These are phyloP conservation scores for Megalops atlanticus DNA, from an alignment of 2,113 vertebrate genomes.

Conservation along the genomic window DNA sequence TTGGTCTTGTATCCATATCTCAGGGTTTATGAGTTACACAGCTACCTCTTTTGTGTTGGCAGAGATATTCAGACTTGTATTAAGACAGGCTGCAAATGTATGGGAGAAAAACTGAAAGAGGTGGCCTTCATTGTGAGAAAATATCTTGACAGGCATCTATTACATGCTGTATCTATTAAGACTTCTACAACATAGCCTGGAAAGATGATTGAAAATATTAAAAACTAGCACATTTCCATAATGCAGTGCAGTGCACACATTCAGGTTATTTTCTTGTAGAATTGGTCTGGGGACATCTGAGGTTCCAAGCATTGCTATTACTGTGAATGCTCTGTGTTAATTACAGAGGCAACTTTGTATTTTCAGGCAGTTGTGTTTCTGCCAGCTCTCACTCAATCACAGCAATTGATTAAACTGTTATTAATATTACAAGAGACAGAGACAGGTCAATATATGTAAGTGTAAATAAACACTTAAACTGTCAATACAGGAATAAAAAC, in stretches of 20 bases:
- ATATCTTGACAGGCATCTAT: conserved; percentile 36
- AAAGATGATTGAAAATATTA: background rate
- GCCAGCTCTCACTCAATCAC: too few species aligned
- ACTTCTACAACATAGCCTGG: conserved; percentile 30
- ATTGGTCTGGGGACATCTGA: background rate
- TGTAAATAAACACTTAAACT: too few species aligned
- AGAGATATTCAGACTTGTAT: background rate
- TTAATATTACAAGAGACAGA: too few species aligned
- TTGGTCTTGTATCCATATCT: conserved; percentile 25
- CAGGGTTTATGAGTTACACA: conserved; percentile 16
- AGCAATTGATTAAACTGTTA: too few species aligned
- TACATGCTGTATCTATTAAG: conserved; percentile 33
- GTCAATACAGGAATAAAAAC: too few species aligned
- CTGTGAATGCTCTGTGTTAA: background rate
- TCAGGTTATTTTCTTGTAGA: background rate
- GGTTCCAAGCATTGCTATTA: background rate
- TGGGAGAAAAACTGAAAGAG: conserved; percentile 15
- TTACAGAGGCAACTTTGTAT: too few species aligned
- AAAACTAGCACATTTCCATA: too few species aligned
- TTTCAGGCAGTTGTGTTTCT: too few species aligned
- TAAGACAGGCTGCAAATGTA: conserved; percentile 15
- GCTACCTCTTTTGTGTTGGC: conserved; percentile 10
- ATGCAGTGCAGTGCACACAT: background rate
- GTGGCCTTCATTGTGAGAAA: conserved; percentile 35
- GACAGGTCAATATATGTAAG: too few species aligned